Conservation (phyloP, 2,888 invertebrate species). For the Leptopilina drosophilae region DNA sequence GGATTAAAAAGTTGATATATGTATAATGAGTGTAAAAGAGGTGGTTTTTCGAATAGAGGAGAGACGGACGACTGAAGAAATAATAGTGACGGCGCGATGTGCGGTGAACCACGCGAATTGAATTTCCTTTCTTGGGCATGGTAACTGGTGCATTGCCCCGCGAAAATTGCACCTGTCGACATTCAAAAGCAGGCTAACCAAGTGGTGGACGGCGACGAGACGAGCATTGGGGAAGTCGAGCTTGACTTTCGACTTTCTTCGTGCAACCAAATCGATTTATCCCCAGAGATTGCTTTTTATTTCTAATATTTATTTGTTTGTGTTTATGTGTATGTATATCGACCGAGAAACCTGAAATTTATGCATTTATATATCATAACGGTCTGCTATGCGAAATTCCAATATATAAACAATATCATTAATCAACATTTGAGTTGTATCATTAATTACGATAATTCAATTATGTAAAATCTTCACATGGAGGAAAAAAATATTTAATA, state of each 20-base stretch:
- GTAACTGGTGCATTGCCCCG: conserved; percentile 51
- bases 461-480: background rate
- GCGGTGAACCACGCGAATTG: conserved; percentile 37
- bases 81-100: conserved; percentile 43
- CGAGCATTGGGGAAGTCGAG: conserved; percentile 13
- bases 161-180: conserved; percentile 53
- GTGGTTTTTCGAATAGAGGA: background rate
- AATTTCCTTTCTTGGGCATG: conserved; percentile 50
- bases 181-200: conserved; percentile 51
- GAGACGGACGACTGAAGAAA: conserved; percentile 32
- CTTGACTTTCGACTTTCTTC: conserved; percentile 49
- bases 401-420: background rate
- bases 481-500: background rate
- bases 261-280: conserved; percentile 24
- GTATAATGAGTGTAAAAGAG: conserved; percentile 35
- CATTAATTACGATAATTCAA: conserved; percentile 15
- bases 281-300: conserved; percentile 31
- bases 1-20: too few relatives aligned
- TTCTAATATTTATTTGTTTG: background rate
- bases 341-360: conserved; percentile 22
- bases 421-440: background rate
- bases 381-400: conserved; percentile 8
- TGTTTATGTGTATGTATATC: background rate
- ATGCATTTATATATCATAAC: conserved; percentile 14
- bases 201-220: conserved; percentile 10